Conservation (phyloP, 1,140 invertebrate genomes). For the Brachionus angularis region DNA sequence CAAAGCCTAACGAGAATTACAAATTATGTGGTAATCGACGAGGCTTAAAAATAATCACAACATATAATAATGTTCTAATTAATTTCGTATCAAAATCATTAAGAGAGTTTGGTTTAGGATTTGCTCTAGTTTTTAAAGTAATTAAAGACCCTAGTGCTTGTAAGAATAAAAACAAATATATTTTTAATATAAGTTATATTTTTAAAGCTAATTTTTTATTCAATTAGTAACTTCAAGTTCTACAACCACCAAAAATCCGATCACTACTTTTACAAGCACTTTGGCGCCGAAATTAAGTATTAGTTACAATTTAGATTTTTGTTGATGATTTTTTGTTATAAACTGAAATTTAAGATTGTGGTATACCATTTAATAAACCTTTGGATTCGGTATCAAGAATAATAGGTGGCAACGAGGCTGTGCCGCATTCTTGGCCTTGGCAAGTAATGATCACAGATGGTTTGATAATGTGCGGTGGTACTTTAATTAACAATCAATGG, state of each 20-base stretch:
- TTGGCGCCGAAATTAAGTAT: too few relatives aligned
- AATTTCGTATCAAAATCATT: conserved; percentile 9
- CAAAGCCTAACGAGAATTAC: conserved; percentile 13
- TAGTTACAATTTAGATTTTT: background rate
- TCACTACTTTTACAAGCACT: background rate
- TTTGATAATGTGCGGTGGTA: conserved; percentile 27
- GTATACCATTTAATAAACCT: conserved; percentile 23
- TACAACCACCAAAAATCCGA: background rate
- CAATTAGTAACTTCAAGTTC: too few relatives aligned
- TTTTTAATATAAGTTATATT: background rate
- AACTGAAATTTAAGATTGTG: conserved; percentile 11
- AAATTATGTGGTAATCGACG: conserved; percentile 15
- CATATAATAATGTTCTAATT: conserved; percentile 33
- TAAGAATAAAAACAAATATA: background rate
- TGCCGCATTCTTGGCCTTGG: conserved; percentile 40
- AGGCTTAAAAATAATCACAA: conserved; percentile 24
- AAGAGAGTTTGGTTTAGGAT: background rate
- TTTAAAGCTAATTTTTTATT: too few relatives aligned
- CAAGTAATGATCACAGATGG: conserved; percentile 38
- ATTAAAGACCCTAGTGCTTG: conserved; percentile 29
- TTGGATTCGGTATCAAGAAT: conserved; percentile 10
- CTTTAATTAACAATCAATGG: conserved; percentile 21
- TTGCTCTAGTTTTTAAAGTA: conserved; percentile 27
- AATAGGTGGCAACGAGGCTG: conserved; percentile 21
- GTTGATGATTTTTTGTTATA: background rate